Evolutionary conservation across 2,888 invertebrate genomes (phyloP), one percentile per base, ranked within the genome.

Genomic region (Phytoseiulus persimilis): DNA sequence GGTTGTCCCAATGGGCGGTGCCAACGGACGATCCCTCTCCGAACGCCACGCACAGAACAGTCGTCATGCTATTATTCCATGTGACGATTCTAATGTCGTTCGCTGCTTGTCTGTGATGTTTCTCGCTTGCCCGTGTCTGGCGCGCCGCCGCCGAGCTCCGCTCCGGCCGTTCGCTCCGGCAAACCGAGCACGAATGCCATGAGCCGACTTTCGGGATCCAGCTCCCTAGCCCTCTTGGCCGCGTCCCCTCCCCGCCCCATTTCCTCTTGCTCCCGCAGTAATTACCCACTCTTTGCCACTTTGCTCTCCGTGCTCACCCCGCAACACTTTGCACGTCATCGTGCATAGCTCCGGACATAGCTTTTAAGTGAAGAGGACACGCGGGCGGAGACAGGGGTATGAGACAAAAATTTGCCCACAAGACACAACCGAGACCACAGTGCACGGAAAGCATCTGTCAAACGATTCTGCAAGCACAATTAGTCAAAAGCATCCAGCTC

Each of bases 1-100:
- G 65, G 65, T 65, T 65, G 65, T 65, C 65, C 65, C 65, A 65
- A 65, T 65, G 65, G 65, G 65, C 65, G 65, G 65, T 65, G 65
- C 65, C 65, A 65, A 23, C 18, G 28, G 65, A 65, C 65, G 65
- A 65, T 65, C 65, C 65, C 65, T 65, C 65, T 65, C 65, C 65
- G 65, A 65, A 65, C 65, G 65, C 65, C 65, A 65, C 65, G 65
- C 65, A 65, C 65, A 65, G 65, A 65, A 65, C 65, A 65, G 65
- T 65, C 65, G 65, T 14, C 65, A 65, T 65, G 65, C 65, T 65
- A 65, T 65, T 65, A 65, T 65, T 65, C 65, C 65, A 65, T 65
- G 65, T 65, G 65, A 65, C 65, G 65, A 65, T 65, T 65, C 65
- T 65, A 65, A 65, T 65, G 65, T 65, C 65, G 65, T 65, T 65